Evolutionary conservation across 2,888 invertebrate genomes (phyloP).

Genomic region (Nysson spinosus): DNA sequence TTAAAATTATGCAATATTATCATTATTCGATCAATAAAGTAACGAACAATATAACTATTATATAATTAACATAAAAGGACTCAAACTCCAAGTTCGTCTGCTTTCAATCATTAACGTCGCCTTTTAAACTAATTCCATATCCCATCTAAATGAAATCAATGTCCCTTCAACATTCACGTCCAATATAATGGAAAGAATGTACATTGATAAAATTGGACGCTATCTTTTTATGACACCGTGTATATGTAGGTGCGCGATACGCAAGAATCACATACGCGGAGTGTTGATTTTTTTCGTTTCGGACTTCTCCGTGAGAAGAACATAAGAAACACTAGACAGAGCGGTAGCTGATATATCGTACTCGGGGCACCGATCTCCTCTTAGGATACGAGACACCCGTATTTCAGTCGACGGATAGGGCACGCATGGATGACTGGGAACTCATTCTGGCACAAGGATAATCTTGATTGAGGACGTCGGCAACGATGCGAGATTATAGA

Average conservation of each 20-base stretch:
- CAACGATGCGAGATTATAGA: conserved; percentile 46
- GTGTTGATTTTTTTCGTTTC: conserved; percentile 62
- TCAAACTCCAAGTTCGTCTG: no score
- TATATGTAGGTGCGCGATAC: background rate
- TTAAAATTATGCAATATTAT: no score
- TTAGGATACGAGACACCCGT: conserved; percentile 46
- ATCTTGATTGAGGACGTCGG: conserved; percentile 54
- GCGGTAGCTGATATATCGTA: conserved; percentile 62
- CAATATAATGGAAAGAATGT: no score
- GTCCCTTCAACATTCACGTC: no score
- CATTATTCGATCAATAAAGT: no score
- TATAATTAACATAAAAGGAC: no score
- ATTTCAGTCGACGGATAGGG: conserved; percentile 45
- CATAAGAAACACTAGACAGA: conserved; percentile 60
- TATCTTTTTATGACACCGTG: no score
- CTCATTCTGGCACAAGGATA: conserved; percentile 50
- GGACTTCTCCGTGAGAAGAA: conserved; percentile 63
- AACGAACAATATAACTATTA: no score
- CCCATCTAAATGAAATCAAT: no score
- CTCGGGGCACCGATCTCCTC: conserved; percentile 47
- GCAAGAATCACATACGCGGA: conserved; percentile 25
- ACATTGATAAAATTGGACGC: no score
- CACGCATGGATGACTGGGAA: conserved; percentile 67
- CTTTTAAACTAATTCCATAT: no score
- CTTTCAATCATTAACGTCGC: no score